These are phyloP conservation scores for Zootoca vivipara DNA, from an alignment of 2,113 vertebrate genomes.

Conservation along the genomic window DNA sequence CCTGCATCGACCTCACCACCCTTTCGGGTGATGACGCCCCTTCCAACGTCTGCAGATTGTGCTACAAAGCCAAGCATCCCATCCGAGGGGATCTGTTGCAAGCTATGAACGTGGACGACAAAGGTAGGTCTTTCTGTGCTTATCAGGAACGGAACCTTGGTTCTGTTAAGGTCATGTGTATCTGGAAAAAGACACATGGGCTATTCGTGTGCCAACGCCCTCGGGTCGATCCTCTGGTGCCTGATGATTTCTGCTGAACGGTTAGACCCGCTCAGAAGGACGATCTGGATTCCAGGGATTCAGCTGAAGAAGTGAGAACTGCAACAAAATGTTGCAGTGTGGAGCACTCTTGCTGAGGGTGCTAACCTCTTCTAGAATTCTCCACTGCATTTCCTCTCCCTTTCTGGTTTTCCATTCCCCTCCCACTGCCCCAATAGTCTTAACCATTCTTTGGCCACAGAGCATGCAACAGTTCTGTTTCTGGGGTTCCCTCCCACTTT, in stretches of 20 bases:
- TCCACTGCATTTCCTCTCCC: neutral
- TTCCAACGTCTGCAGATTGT: slow-evolving; percentile 90
- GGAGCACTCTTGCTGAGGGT: neutral
- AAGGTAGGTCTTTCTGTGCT: slow-evolving; percentile 76
- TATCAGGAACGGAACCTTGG: neutral
- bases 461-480: too few species aligned
- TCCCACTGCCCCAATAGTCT: too few species aligned
- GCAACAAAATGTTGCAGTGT: neutral
- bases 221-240: neutral
- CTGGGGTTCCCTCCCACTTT: too few species aligned
- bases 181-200: neutral
- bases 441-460: too few species aligned
- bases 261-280: neutral
- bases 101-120: slow-evolving; percentile 85
- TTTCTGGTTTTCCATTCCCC: too few species aligned
- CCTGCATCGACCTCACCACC: slow-evolving; percentile 94
- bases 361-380: neutral
- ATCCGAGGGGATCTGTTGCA: slow-evolving; percentile 85
- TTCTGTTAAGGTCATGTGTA: neutral
- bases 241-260: neutral
- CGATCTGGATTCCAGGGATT: neutral
- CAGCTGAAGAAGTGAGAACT: neutral
- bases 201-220: too few species aligned
- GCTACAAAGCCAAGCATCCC: slow-evolving; percentile 91
- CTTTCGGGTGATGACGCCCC: slow-evolving; percentile 91